Evolutionary conservation across 2,797 vertebrate species (phyloP), one percentile per base, ranked within the genome.

Genomic region (Varecia variegata): DNA sequence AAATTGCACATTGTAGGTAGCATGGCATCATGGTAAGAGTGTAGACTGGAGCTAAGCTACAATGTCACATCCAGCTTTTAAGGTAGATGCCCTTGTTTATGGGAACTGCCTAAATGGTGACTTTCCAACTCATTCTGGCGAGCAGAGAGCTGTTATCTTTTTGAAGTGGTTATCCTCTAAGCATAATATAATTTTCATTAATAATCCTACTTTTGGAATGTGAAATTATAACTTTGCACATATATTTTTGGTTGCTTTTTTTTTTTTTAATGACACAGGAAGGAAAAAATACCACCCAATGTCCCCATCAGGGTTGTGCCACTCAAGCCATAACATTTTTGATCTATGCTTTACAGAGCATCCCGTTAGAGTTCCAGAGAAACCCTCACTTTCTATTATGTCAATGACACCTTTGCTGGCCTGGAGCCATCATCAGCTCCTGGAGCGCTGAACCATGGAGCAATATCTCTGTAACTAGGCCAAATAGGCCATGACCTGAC

Each of bases 401-500:
- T 84, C 92, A 88, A 80, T 0, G n/a, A 96, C 89, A 97, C 97
- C 94, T 96, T 95, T 58, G 32, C 68, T 97, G 96, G 96, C 93
- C 94, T 65, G 20, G 30, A 95, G 97, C 96, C 96, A 92, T 87
- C 68, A 35, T 43, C 45, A 85, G 89, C 56, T 90, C 68, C 82
- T 2, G 0, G 43, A 43, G 84, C 45, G 10, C 40, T 90, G 96
- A 97, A 93, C 91, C 93, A 9, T 71, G 93, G 95, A 93, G 83
- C 89, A 82, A 14, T 87, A 70, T 95, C 89, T 88, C 93, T 97
- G 97, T 92, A 97, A 96, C 90, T 70, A 92, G 96, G 95, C 94
- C 97, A 97, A 97, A 96, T 58, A 96, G 86, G 97, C 91, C 95
- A 82, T 81, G 97, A 97, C 97, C 96, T 93, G 88, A 95, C 93